phyloP scores from a whole-genome alignment of 1,140 invertebrate genomes.

The Zaprionus tsacasi region DNA sequence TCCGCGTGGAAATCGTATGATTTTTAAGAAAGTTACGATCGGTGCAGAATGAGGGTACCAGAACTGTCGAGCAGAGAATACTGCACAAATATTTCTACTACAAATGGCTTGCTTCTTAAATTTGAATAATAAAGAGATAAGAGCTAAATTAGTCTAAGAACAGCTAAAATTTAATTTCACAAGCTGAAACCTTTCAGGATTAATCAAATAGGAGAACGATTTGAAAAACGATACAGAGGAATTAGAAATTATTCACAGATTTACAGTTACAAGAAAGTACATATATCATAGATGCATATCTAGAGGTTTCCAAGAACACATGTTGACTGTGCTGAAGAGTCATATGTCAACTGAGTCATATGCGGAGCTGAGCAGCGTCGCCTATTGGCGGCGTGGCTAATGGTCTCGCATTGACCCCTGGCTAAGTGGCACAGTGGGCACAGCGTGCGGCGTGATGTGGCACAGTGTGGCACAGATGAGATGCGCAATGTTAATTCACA shows the following conservation, averaged over 20 bases:
- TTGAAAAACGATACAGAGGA: too few species aligned
- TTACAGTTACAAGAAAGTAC: neutral
- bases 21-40: too few species aligned
- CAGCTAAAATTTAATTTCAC: neutral
- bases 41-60: too few species aligned
- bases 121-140: neutral
- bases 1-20: too few species aligned
- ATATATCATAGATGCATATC: conserved; percentile 6
- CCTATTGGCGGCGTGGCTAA: neutral
- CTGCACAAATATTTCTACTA: too few species aligned
- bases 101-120: too few species aligned
- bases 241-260: neutral
- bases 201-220: too few species aligned
- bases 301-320: conserved; percentile 4
- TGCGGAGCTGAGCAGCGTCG: neutral
- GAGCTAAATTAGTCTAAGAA: neutral
- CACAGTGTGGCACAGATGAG: conserved; percentile 27
- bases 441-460: conserved; percentile 29
- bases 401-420: conserved; percentile 59
- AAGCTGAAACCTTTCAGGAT: neutral
- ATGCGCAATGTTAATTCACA: conserved; percentile 67
- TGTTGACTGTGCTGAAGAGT: neutral
- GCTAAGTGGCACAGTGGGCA: conserved; percentile 38
- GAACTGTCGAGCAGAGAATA: too few species aligned
- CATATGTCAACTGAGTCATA: conserved; percentile 17